Conservation (phyloP, 2,797 vertebrate genomes). For the Hipposideros larvatus region DNA sequence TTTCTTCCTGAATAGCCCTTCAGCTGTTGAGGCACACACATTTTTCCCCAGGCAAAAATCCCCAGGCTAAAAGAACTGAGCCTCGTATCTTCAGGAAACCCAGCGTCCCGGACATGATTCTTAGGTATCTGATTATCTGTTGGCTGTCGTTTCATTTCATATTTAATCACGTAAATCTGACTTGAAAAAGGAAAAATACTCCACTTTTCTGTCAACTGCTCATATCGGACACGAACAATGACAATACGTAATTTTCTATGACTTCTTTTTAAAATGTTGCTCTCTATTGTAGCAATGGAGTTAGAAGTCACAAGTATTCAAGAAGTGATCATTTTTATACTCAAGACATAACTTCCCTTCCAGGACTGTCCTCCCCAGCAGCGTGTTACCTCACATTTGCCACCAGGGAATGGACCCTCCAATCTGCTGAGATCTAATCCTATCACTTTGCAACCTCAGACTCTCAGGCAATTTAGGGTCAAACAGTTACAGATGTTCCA, state of each 20-base stretch:
- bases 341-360: not conserved
- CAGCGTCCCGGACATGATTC: constrained; percentile 66
- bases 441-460: not conserved
- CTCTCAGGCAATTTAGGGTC: not conserved
- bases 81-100: constrained; percentile 68
- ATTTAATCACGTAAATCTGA: constrained; percentile 71
- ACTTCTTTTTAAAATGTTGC: not conserved
- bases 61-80: constrained; percentile 81
- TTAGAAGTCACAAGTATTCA: not conserved
- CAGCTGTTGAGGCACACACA: constrained; percentile 78
- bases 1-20: constrained; percentile 81
- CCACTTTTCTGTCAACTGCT: constrained; percentile 23
- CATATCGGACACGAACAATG: not conserved
- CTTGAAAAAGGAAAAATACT: not conserved
- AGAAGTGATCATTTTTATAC: not conserved
- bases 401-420: not conserved
- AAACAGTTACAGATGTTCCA: not conserved
- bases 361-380: not conserved
- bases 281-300: constrained; percentile 33
- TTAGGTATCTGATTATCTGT: constrained; percentile 64
- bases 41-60: constrained; percentile 85
- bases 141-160: constrained; percentile 41
- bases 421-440: not conserved
- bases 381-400: not conserved
- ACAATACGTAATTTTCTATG: constrained; percentile 44